phyloP scores from a whole-genome alignment of 2,113 vertebrate species.

The Pelvicachromis taeniatus region DNA sequence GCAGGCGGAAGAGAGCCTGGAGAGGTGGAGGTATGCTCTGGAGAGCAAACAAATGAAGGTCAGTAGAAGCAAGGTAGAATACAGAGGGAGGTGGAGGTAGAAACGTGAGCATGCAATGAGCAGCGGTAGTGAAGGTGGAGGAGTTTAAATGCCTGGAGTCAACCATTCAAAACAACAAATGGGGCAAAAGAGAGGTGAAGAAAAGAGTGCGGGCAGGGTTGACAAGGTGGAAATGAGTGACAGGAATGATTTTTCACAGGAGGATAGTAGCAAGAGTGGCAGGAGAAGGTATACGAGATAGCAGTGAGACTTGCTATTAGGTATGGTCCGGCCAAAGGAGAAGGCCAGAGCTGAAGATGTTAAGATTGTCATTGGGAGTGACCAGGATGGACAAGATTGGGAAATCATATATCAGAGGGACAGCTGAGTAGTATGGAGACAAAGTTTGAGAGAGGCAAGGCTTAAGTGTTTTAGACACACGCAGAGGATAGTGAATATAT shows the following conservation, averaged over 20 bases:
- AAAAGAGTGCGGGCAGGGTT: neutral
- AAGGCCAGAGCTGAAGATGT: neutral
- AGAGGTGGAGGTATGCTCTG: neutral
- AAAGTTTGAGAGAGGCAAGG: neutral
- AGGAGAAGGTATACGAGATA: neutral
- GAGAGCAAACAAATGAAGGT: neutral
- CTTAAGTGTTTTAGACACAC: neutral
- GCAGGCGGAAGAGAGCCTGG: neutral
- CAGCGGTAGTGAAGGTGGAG: neutral
- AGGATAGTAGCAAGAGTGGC: neutral
- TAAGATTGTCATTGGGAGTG: neutral
- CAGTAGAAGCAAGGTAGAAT: neutral
- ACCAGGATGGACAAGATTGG: neutral
- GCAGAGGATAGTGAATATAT: neutral
- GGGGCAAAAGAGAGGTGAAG: neutral
- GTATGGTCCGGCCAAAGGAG: neutral
- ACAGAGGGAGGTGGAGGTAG: neutral
- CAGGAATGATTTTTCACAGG: neutral
- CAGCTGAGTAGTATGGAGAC: neutral
- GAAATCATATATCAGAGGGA: neutral
- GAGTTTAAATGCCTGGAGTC: neutral
- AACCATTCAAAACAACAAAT: neutral
- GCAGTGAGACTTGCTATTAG: neutral
- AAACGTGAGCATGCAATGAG: neutral
- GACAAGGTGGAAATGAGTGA: neutral